phyloP scores from a whole-genome alignment of 2,797 vertebrate species.

The Pseudomugil tenellus region DNA sequence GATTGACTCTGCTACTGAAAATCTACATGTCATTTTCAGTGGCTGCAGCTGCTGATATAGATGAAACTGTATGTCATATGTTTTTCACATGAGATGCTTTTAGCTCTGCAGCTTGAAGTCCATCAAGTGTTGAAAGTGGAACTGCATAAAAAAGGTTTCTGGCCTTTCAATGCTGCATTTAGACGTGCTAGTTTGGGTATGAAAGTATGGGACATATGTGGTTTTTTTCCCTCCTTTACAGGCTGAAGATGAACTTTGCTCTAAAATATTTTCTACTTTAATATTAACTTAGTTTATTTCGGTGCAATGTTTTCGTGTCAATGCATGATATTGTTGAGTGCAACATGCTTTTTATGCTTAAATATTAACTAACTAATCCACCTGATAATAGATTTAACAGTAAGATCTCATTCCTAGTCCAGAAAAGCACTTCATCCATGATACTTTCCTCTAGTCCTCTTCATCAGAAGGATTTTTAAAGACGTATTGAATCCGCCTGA shows the following conservation, averaged over 20 bases:
- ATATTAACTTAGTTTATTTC: not conserved
- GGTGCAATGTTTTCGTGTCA: not conserved
- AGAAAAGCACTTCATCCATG: not conserved
- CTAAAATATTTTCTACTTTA: not conserved
- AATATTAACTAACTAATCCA: not conserved
- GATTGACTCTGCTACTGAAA: constrained; percentile 21
- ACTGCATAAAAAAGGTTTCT: constrained; percentile 27
- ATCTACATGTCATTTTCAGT: constrained; percentile 29
- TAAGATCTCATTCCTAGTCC: not conserved
- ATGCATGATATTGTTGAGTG: no score
- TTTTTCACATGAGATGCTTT: constrained; percentile 37
- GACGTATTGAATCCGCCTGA: constrained; percentile 20
- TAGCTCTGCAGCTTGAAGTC: constrained; percentile 36
- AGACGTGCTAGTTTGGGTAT: constrained; percentile 37
- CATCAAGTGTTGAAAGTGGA: constrained; percentile 58
- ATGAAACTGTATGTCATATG: constrained; percentile 7
- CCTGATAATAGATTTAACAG: not conserved
- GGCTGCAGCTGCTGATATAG: constrained; percentile 41
- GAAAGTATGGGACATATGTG: constrained; percentile 10
- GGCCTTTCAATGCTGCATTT: constrained; percentile 48
- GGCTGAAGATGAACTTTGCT: not conserved
- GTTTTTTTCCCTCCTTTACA: not conserved
- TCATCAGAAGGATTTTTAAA: not conserved
- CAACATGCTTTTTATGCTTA: not conserved
- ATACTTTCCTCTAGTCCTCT: not conserved